Evolutionary conservation across 2,113 vertebrate species (phyloP).

Genomic region (Salvelinus namaycush): DNA sequence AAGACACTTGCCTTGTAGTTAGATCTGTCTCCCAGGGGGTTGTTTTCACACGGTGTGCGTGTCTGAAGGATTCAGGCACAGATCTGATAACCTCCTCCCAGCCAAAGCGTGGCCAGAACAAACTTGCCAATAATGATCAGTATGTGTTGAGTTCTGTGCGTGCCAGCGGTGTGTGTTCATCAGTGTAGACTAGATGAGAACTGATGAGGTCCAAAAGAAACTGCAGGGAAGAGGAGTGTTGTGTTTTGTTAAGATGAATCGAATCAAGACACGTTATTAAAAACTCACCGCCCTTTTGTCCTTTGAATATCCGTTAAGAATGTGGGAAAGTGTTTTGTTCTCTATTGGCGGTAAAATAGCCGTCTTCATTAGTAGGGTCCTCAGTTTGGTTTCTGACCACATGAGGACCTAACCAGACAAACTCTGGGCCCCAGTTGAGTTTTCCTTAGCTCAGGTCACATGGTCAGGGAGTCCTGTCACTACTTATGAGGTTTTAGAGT

Average conservation of each 20-base stretch:
- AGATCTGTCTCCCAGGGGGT: constrained; percentile 19
- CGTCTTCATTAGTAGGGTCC: not conserved
- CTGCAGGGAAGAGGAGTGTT: constrained; percentile 18
- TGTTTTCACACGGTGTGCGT: constrained; percentile 41
- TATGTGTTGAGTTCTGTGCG: constrained; percentile 60
- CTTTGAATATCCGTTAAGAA: constrained; percentile 37
- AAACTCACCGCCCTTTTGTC: constrained; percentile 2
- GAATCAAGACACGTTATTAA: constrained; percentile 20
- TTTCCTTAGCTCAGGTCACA: no score
- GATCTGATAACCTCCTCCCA: constrained; percentile 62
- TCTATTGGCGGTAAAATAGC: constrained; percentile 3
- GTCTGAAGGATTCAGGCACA: constrained; percentile 31
- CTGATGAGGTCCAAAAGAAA: constrained; percentile 33
- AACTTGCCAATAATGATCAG: constrained; percentile 72
- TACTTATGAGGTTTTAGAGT: no score
- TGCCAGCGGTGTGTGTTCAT: no score
- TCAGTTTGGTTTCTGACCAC: not conserved
- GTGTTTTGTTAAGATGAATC: constrained; percentile 36
- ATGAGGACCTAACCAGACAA: no score
- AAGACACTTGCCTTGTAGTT: constrained; percentile 24
- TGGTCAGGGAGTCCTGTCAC: no score
- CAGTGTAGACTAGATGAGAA: constrained; percentile 37
- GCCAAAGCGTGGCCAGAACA: constrained; percentile 67
- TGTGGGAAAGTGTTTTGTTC: not conserved
- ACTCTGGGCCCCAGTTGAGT: not conserved